A percentile compares a stretch with the other conserved stretches of the same genome.
These are phyloP conservation scores for Myotis vivesi DNA, from an alignment of 2,797 vertebrate species.

Conservation along the genomic window DNA sequence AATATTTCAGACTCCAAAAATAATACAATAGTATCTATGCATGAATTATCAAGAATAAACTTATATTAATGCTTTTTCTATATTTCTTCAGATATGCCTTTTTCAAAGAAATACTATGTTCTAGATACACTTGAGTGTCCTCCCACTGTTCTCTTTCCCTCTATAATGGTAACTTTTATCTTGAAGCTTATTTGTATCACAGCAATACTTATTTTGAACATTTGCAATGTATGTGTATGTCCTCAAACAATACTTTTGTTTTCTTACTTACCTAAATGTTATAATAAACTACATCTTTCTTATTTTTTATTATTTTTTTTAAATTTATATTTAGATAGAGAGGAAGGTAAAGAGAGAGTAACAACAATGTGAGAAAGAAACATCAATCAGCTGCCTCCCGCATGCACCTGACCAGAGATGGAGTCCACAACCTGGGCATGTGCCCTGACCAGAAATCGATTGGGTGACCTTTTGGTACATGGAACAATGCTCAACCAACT, in stretches of 20 bases:
- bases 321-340: neutral
- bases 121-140: neutral
- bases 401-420: neutral
- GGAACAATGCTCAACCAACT: neutral
- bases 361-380: neutral
- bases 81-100: neutral
- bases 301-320: neutral
- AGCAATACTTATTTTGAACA: neutral
- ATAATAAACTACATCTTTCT: neutral
- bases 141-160: neutral
- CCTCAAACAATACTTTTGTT: neutral
- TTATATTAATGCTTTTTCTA: neutral
- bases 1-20: neutral
- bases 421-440: neutral
- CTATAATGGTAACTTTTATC: neutral
- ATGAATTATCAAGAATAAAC: constrained; percentile 1
- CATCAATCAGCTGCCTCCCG: neutral
- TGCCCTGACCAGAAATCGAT: neutral
- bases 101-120: neutral
- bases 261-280: neutral
- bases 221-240: neutral
- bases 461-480: neutral
- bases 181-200: neutral
- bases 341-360: neutral
- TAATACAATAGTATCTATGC: neutral